Evolutionary conservation across 2,888 invertebrate genomes (phyloP), one percentile per base, ranked within the genome.

Genomic region (Brachypalpus laphriformis): DNA sequence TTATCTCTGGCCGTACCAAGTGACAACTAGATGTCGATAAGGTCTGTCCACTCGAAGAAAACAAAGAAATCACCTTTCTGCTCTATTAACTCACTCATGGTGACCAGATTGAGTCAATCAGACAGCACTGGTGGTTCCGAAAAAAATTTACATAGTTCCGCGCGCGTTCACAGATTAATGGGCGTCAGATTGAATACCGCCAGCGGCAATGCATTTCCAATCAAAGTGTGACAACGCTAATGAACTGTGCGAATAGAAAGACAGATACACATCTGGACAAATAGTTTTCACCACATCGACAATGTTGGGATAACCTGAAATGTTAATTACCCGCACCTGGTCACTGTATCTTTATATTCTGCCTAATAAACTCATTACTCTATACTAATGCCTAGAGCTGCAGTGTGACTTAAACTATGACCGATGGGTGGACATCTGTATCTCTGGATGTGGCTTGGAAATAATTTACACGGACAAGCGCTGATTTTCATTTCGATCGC

Each of bases 291-390:
- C 34, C 14, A 40, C 14, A 40, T 42, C 34, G 28, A 22, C 22
- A 42, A 59, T 16, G 25, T 65, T 25, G 45, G 4, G 1, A 37
- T 28, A 68, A 82, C 47, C 56, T 63, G 54, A 70, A 82, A 82
- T 76, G 75, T 56, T 82, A 82, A 82, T 82, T 82, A 56, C 31
- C 40, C 31, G 68, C 70, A 75, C 70, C 81, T 81, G 76, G 63
- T 49, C 57, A 20, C 1, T 34, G 34, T 34, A 25, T 25, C 25
- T 25, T 7, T 37, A 51, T 40, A 28, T 8, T 51, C 1, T 47
- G 2, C 3, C 31, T 31, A 5, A 66, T 47, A 37, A 54, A 31
- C 40, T 68, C 76, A 68, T 59, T 70, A 70, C 9, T n/a, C 22
- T 42, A 77, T 77, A 70, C 70, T 49, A 61, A 77, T 70, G 56